Conservation (phyloP, 2,797 vertebrate species). For the Melanotaenia nigrans region DNA sequence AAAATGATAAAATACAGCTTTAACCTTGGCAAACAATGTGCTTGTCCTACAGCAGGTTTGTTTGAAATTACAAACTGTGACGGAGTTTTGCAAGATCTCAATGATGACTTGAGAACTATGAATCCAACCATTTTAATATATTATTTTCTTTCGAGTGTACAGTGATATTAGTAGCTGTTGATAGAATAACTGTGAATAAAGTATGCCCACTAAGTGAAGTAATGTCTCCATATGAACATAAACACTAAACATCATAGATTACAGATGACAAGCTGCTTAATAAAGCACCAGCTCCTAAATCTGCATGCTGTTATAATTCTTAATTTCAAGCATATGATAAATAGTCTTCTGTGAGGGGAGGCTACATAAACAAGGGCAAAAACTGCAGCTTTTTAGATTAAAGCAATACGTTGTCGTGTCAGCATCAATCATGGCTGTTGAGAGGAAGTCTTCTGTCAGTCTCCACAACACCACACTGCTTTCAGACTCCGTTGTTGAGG, state of each 20-base stretch:
- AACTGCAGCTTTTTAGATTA: slow-evolving; percentile 42
- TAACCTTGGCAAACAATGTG: too few species aligned
- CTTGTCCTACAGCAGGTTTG: too few species aligned
- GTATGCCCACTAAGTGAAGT: background rate
- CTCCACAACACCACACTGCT: slow-evolving; percentile 27
- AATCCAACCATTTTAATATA: too few species aligned
- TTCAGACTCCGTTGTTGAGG: slow-evolving; percentile 34
- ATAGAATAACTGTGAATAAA: background rate
- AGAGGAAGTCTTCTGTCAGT: slow-evolving; percentile 38
- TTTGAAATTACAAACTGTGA: too few species aligned
- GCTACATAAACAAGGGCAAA: slow-evolving; percentile 20
- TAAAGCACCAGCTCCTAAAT: background rate
- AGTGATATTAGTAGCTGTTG: background rate
- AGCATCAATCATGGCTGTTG: slow-evolving; percentile 35
- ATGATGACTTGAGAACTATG: too few species aligned
- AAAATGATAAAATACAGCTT: too few species aligned
- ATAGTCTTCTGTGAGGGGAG: slow-evolving; percentile 6
- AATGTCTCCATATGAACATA: background rate
- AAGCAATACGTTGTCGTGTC: slow-evolving; percentile 30
- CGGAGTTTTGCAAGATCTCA: too few species aligned
- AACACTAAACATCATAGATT: background rate
- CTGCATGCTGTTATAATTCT: background rate
- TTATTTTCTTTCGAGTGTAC: too few species aligned
- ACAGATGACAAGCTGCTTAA: background rate
- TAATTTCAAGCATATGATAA: slow-evolving; percentile 7